These are phyloP conservation scores for Trichacis sp. DNA, from an alignment of 2,888 invertebrate species.

Conservation along the genomic window DNA sequence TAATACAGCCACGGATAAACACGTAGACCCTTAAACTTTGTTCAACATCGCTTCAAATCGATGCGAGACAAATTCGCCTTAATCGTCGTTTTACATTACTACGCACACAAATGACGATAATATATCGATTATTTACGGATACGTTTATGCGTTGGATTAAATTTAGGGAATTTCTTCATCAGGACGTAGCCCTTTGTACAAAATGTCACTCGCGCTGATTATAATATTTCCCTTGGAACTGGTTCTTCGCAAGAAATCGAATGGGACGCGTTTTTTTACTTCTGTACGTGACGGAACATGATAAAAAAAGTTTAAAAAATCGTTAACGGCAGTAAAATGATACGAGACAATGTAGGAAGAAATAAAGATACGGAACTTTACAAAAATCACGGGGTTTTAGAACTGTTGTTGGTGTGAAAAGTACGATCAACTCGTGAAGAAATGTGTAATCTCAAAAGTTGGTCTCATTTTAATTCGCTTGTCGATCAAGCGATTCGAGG, in stretches of 20 bases:
- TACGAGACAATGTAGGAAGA: no score
- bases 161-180: constrained; percentile 11
- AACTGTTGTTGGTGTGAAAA: no score
- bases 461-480: background rate
- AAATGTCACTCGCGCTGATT: constrained; percentile 12
- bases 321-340: background rate
- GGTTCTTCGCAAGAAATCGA: background rate
- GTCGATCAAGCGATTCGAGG: background rate
- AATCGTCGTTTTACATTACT: constrained; percentile 24
- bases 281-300: no score
- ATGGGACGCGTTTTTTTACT: background rate
- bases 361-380: no score
- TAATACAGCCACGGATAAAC: constrained; percentile 60
- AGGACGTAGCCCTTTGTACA: constrained; percentile 31
- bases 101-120: constrained; percentile 26
- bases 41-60: constrained; percentile 12
- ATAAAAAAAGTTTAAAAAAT: background rate
- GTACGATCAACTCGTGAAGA: no score
- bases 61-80: no score
- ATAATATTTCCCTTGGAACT: constrained; percentile 2
- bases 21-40: constrained; percentile 42
- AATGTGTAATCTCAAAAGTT: background rate
- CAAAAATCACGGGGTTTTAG: no score
- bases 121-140: constrained; percentile 18
- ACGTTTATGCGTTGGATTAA: constrained; percentile 16